Base-by-base conservation (phyloP, 2,888 invertebrate species). In the Pteria penguin region DNA sequence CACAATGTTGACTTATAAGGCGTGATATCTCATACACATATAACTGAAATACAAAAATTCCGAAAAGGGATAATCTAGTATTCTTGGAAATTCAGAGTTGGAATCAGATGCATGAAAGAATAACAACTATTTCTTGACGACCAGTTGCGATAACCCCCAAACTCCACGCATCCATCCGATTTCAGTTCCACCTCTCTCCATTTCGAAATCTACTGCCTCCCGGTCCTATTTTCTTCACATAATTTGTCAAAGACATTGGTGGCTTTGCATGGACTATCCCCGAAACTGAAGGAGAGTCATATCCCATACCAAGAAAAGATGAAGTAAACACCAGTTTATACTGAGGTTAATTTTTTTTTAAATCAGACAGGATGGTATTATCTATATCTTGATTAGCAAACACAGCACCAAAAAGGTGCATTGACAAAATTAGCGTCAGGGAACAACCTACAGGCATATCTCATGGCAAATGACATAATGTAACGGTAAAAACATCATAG, bases 261-360 rank as follows among this genome's bases (percentile, higher is more conserved):
- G 79, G 79, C 14, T 72, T 71, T 5, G 75, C 18, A 71, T 76
- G 79, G 33, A 79, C 32, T 24, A 79, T 52, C 22, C 55, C 4
- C 18, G 66, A 67, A 2, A 79, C 76, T 71, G 62, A 73, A 33
- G n/a, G 24, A 0, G 76, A 75, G 62, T 76, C 76, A 77, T 76
- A 79, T n/a, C 76, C 76, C 79, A 79, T 74, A n/a, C 79, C 76
- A 18, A 58, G 22, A 60, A 79, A 62, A 14, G 76, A 76, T 11
- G 79, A 68, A 26, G 74, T 74, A 18, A 77, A 55, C 4, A 79
- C 70, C n/a, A 79, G 58, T 67, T 76, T 31, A 29, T 73, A 73
- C 31, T 60, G 29, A 55, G 72, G 71, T 33, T 78, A 33, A 2
- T 58, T 55, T 36, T 70, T 55, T 74, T 70, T 57, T 58, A 78